Base-by-base conservation (phyloP, 1,140 invertebrate genomes). In the Periplaneta americana region DNA sequence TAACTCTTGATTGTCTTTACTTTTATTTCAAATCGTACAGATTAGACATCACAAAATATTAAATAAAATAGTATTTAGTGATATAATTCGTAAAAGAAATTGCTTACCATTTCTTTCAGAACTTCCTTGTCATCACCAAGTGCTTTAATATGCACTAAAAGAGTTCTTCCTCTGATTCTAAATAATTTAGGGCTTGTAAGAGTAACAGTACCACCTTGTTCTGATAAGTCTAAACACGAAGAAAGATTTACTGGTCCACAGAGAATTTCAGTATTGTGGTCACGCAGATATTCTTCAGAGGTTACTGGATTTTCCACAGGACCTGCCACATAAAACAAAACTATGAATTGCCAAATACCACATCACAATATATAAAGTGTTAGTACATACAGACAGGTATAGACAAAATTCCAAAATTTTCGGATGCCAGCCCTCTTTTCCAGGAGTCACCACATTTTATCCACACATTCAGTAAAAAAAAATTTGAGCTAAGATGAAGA, bases 251-350 rank as follows among this genome's bases (percentile, higher is more conserved):
- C 91, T 13, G 97, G 97, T 4, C 97, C 97, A 81, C 96, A 97
- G 15, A 98, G 87, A 80, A 98, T 94, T 86, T 98, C 96, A 1
- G 95, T 95, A 88, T 97, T 96, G 85, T 97, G 95, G 17, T 93
- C 93, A 83, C 94, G 92, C 48, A 96, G 89, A 88, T 97, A 98
- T 87, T 95, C 94, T 80, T 95, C 93, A 39, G 92, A 93, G 22
- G 93, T 90, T 0, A 96, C 93, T 31, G 95, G 95, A 89, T 97
- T 96, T 83, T 94, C 93, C 74, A 89, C 87, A 81, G 90, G 91
- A 13, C 87, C 86, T 83, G 89, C n/a, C 57, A 17, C 57, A n/a
- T 18, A 66, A 66, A 17, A 66, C 17, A 66, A 17, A 17, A 66
- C 17, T 18, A 18, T 66, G 17, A 17, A 66, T 66, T n/a, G n/a